A percentile compares a stretch with the other conserved stretches of the same genome.
phyloP scores from a whole-genome alignment of 2,888 invertebrate genomes.

The Nomada goodeniana region DNA sequence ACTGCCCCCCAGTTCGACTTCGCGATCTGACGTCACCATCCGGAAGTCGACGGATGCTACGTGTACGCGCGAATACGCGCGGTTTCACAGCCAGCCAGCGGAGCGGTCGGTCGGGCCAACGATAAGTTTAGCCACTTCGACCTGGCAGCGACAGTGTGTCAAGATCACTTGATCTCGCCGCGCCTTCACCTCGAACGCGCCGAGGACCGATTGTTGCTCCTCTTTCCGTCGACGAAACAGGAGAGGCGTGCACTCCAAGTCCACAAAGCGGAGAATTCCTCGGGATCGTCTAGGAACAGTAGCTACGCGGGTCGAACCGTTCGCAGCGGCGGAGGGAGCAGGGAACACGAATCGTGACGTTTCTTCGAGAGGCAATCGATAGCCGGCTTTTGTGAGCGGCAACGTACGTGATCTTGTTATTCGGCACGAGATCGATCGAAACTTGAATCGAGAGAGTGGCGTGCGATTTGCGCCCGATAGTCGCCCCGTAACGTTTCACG shows the following conservation, averaged over 20 bases:
- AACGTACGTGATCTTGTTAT: constrained; percentile 49
- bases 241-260: constrained; percentile 38
- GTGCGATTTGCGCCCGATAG: constrained; percentile 19
- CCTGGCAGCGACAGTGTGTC: constrained; percentile 78
- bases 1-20: neutral
- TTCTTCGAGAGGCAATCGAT: constrained; percentile 53
- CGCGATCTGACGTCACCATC: constrained; percentile 57
- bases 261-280: constrained; percentile 57
- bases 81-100: constrained; percentile 27
- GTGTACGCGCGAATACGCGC: constrained; percentile 36
- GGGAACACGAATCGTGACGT: neutral
- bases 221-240: constrained; percentile 40
- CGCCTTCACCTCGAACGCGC: constrained; percentile 58
- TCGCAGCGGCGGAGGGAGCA: neutral
- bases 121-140: constrained; percentile 74
- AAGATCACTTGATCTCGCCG: constrained; percentile 76
- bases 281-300: constrained; percentile 11
- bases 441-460: constrained; percentile 21
- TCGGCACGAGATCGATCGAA: constrained; percentile 20
- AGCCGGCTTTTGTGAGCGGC: constrained; percentile 40
- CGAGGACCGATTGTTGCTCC: constrained; percentile 56
- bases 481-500: neutral
- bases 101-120: constrained; percentile 24
- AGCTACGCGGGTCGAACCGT: constrained; percentile 15
- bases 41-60: constrained; percentile 62